phyloP scores from a whole-genome alignment of 2,888 invertebrate genomes.

The Torymus tubicola region DNA sequence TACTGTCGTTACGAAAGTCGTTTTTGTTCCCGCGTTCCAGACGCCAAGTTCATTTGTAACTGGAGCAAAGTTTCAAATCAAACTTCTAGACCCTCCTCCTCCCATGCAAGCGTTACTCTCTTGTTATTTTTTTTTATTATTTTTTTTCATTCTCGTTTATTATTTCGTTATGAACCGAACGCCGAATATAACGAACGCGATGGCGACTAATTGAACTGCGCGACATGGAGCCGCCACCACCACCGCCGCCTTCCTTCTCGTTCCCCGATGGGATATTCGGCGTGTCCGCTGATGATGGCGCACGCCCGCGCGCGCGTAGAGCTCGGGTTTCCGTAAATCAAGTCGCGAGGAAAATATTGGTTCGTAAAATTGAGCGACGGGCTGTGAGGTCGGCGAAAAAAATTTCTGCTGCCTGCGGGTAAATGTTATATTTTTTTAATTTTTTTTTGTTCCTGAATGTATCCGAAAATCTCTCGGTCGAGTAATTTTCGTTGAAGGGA shows the following conservation, averaged over 20 bases:
- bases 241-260: too few relatives aligned
- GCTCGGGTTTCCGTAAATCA: conserved; percentile 9
- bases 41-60: conserved; percentile 39
- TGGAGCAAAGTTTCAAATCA: conserved; percentile 37
- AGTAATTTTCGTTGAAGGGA: too few relatives aligned
- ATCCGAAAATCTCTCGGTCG: too few relatives aligned
- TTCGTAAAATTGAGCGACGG: background rate
- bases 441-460: conserved; percentile 2
- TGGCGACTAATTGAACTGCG: conserved; percentile 28
- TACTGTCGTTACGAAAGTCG: conserved; percentile 41
- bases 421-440: background rate
- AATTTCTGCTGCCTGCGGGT: conserved; percentile 1
- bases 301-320: too few relatives aligned
- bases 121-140: background rate
- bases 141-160: background rate
- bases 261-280: too few relatives aligned
- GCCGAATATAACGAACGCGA: conserved; percentile 15
- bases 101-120: background rate
- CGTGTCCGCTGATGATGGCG: too few relatives aligned
- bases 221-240: conserved; percentile 1
- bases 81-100: background rate
- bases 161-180: background rate
- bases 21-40: conserved; percentile 24
- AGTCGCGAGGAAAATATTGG: conserved; percentile 6
- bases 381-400: background rate